Evolutionary conservation across 2,888 invertebrate genomes (phyloP), one percentile per base, ranked within the genome.

Genomic region (Acleris literana): DNA sequence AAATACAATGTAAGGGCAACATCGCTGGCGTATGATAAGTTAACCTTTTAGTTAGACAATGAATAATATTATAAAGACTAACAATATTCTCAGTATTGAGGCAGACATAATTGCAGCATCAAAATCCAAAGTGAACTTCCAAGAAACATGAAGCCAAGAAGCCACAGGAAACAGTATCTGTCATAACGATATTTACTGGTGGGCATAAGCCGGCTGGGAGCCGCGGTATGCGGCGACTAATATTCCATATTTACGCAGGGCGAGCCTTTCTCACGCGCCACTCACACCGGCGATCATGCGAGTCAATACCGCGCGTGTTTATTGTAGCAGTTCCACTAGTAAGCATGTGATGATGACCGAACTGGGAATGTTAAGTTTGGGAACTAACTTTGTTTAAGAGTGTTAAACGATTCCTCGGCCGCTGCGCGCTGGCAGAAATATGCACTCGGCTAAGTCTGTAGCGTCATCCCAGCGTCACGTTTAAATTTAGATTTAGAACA

Each of bases 401-500:
- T 61, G 61, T 61, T 61, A 53, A 61, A 53, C 46, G 53, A 22
- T 61, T 52, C 51, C 43, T 44, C 53, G 18, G 20, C 22, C 22
- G 9, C n/a, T n/a, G n/a, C n/a, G n/a, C n/a, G n/a, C 51, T 51
- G 77, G 82, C 81, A 77, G 77, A 85, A 85, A 85, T 84, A 84
- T 70, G 74, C 72, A 70, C 72, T 72, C 70, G 66, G 73, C 74
- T 78, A 77, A 74, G 71, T 74, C 71, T 70, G 69, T 71, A 79
- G 76, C 85, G 82, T 83, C 83, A 85, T 84, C 78, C 74, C 80
- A 80, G 73, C 80, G 81, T 85, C 82, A 82, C 72, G 72, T 70
- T 75, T 87, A 87, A 84, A 79, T 85, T 82, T 88, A 88, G 87
- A 82, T 85, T 82, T 88, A 86, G 87, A 82, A 72, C 73, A 64